Percentiles rank a stretch among this genome's conserved stretches.
Conservation (phyloP, 2,888 invertebrate species). For the Ditylenchus weischeri region DNA sequence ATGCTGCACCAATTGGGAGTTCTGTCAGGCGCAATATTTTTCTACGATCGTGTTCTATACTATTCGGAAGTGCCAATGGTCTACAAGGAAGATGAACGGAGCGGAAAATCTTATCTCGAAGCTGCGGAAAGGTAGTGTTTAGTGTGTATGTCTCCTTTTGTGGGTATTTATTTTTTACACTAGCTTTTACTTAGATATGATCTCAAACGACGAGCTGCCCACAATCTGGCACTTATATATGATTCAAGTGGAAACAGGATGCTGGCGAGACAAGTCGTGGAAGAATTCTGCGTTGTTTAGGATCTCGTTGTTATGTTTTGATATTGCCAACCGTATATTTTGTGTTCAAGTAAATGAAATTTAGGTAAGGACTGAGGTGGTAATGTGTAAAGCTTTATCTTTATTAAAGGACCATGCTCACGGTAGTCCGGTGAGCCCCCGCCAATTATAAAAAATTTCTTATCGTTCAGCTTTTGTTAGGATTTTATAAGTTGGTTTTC, state of each 20-base stretch:
- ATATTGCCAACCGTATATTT: too few relatives aligned
- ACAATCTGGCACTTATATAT: conserved; percentile 58
- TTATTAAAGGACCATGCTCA: too few relatives aligned
- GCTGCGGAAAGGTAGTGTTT: conserved; percentile 11
- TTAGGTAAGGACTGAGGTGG: too few relatives aligned
- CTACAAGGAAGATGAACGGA: conserved; percentile 18
- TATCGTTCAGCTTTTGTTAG: too few relatives aligned
- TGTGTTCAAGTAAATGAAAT: too few relatives aligned
- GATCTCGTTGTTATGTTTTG: neutral
- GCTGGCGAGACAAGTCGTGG: conserved; percentile 49
- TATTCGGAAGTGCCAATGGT: conserved; percentile 32
- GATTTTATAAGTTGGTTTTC: too few relatives aligned
- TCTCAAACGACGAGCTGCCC: conserved; percentile 52
- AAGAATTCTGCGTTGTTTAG: conserved; percentile 53
- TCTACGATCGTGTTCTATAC: conserved; percentile 46
- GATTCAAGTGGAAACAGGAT: conserved; percentile 49
- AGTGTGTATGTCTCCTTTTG: too few relatives aligned
- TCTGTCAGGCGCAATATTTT: conserved; percentile 46
- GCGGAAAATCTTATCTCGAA: conserved; percentile 25
- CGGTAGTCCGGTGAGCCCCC: too few relatives aligned
- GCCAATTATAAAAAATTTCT: too few relatives aligned
- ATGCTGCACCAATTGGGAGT: conserved; percentile 56
- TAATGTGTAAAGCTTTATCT: too few relatives aligned
- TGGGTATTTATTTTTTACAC: too few relatives aligned
- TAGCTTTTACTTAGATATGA: conserved; percentile 37